These are phyloP conservation scores for Electrona antarctica DNA, from an alignment of 2,113 vertebrate genomes.

Conservation along the genomic window DNA sequence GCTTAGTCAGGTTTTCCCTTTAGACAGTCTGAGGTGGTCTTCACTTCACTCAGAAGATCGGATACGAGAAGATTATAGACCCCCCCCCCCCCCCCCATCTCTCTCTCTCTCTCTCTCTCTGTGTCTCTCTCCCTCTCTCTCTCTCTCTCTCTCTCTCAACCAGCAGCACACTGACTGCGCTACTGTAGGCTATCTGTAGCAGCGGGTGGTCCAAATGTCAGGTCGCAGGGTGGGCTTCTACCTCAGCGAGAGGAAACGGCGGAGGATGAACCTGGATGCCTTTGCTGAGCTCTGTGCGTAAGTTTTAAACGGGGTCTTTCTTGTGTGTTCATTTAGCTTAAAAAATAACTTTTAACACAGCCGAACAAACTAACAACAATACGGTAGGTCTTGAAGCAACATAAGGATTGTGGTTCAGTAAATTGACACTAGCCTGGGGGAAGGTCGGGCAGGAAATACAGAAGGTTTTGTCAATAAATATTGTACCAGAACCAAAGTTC, in stretches of 20 bases:
- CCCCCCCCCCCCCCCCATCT: background rate
- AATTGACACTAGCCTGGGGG: too few species aligned
- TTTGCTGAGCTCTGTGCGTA: conserved; percentile 78
- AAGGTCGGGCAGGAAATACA: too few species aligned
- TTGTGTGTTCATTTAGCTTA: too few species aligned
- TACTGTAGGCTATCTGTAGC: background rate
- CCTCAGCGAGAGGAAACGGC: conserved; percentile 77
- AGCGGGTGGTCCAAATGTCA: conserved; percentile 57
- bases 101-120: background rate
- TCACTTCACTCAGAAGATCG: too few species aligned
- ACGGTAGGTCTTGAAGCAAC: too few species aligned
- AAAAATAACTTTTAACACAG: background rate
- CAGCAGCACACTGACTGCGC: too few species aligned
- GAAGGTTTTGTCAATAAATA: too few species aligned
- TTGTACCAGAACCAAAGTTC: too few species aligned
- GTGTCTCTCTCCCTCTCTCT: background rate
- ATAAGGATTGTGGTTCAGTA: too few species aligned
- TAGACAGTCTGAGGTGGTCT: too few species aligned
- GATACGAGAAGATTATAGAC: background rate
- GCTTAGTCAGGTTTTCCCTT: too few species aligned
- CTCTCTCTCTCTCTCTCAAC: background rate
- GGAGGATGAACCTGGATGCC: conserved; percentile 72
- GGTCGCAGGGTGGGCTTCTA: conserved; percentile 76
- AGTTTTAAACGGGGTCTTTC: conserved; percentile 28
- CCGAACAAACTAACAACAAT: too few species aligned